These are phyloP conservation scores for Brachymystax lenok DNA, from an alignment of 2,797 vertebrate genomes.

Conservation along the genomic window DNA sequence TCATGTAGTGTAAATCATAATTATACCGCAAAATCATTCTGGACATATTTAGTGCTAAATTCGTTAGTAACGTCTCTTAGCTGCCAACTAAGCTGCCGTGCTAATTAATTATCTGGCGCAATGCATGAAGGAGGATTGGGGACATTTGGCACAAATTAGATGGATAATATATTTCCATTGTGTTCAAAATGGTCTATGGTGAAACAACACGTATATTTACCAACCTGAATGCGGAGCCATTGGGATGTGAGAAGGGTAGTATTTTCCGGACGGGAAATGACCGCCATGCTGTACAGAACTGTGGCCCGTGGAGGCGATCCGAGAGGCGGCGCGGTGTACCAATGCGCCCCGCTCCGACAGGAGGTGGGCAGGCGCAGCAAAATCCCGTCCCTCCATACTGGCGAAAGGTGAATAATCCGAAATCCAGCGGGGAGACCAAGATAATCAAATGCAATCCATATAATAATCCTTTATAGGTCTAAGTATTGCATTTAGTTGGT, in stretches of 20 bases:
- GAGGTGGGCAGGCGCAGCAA: conserved; percentile 91
- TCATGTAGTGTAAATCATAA: neutral
- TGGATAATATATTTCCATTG: neutral
- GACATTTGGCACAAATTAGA: neutral
- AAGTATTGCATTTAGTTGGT: conserved; percentile 75
- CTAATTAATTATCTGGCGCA: neutral
- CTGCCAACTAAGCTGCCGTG: neutral
- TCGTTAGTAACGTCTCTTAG: neutral
- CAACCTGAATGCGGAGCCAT: conserved; percentile 96
- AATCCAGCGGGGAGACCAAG: conserved; percentile 69
- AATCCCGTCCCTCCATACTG: conserved; percentile 96
- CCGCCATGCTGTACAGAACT: conserved; percentile 85
- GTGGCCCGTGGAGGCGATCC: conserved; percentile 85
- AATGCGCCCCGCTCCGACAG: conserved; percentile 89
- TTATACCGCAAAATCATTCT: neutral
- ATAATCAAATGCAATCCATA: conserved; percentile 79
- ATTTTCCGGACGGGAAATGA: conserved; percentile 92
- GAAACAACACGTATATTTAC: conserved; percentile 38
- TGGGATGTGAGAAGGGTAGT: conserved; percentile 92
- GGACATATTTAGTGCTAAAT: neutral
- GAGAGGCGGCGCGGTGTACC: conserved; percentile 88
- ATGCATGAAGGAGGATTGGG: neutral
- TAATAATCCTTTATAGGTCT: conserved; percentile 74
- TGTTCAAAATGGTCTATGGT: neutral
- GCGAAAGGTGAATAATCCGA: conserved; percentile 76